Evolutionary conservation across 2,797 vertebrate species (phyloP).

Genomic region (Emys orbicularis): DNA sequence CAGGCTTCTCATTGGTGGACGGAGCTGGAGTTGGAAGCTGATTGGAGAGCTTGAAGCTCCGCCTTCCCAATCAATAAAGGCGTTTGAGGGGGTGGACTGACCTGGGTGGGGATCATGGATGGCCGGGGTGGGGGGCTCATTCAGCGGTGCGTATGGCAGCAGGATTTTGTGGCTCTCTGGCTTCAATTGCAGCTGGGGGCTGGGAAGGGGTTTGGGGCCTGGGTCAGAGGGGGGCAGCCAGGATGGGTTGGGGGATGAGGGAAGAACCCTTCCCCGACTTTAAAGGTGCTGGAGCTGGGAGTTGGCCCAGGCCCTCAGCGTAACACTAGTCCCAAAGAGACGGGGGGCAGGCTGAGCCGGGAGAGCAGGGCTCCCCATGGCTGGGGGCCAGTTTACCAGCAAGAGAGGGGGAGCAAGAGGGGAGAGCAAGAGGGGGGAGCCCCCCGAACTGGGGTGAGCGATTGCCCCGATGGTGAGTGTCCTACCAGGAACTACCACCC

Average conservation of each 20-base stretch:
- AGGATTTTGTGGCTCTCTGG: not conserved
- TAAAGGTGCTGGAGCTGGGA: not conserved
- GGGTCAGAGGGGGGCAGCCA: not conserved
- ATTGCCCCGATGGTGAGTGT: not conserved
- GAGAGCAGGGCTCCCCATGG: not conserved
- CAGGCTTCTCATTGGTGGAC: not conserved
- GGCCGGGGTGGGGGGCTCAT: too few species aligned
- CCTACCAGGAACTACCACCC: not conserved
- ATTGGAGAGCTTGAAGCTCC: not conserved
- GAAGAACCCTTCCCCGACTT: rapidly evolving
- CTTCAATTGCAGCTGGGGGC: not conserved
- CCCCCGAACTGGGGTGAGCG: not conserved
- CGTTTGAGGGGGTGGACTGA: not conserved
- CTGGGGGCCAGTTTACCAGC: not conserved
- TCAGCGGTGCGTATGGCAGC: not conserved
- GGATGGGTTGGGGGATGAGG: not conserved
- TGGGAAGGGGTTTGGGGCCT: not conserved
- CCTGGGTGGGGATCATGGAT: not conserved
- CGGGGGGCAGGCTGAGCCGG: not conserved
- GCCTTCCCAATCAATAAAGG: not conserved
- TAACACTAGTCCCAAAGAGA: not conserved
- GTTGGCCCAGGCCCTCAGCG: not conserved
- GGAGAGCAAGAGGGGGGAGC: not conserved
- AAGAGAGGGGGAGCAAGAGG: not conserved
- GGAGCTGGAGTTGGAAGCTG: not conserved